phyloP scores from a whole-genome alignment of 1,140 invertebrate genomes.

The Drosophila neocordata region DNA sequence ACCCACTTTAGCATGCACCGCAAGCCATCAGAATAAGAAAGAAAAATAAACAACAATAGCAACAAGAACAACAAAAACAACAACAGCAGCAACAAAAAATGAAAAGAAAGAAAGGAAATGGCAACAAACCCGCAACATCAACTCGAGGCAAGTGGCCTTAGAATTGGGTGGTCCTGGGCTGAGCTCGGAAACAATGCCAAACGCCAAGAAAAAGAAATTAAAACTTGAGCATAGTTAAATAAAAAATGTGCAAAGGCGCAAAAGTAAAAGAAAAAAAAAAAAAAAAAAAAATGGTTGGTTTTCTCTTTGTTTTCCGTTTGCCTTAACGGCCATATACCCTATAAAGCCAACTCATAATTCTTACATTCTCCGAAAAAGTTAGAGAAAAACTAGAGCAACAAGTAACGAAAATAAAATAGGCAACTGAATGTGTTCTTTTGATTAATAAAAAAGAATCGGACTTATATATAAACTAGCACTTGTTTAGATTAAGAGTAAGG shows the following conservation, averaged over 20 bases:
- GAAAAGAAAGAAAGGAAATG: constrained; percentile 68
- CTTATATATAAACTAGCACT: too few species aligned
- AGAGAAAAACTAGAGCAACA: too few species aligned
- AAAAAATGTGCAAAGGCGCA: constrained; percentile 45
- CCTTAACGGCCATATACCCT: background rate
- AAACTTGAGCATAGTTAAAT: constrained; percentile 72
- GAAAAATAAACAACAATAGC: constrained; percentile 54
- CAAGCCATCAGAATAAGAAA: constrained; percentile 46
- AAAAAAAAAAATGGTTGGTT: constrained; percentile 10
- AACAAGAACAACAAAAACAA: constrained; percentile 63
- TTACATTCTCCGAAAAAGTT: too few species aligned
- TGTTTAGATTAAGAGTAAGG: too few species aligned
- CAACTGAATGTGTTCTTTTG: too few species aligned
- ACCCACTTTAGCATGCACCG: constrained; percentile 73
- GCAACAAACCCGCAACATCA: constrained; percentile 69
- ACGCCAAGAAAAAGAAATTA: constrained; percentile 70
- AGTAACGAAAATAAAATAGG: too few species aligned
- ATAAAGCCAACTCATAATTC: background rate
- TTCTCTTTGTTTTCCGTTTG: constrained; percentile 13
- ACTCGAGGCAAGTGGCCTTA: constrained; percentile 63
- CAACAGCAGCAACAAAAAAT: constrained; percentile 61
- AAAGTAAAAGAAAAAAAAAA: constrained; percentile 7
- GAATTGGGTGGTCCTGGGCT: constrained; percentile 11
- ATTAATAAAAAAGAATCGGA: too few species aligned
- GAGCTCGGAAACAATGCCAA: constrained; percentile 64